A percentile compares a stretch with the other conserved stretches of the same genome.
Conservation (phyloP, 2,797 vertebrate genomes). For the Melanogrammus aeglefinus region DNA sequence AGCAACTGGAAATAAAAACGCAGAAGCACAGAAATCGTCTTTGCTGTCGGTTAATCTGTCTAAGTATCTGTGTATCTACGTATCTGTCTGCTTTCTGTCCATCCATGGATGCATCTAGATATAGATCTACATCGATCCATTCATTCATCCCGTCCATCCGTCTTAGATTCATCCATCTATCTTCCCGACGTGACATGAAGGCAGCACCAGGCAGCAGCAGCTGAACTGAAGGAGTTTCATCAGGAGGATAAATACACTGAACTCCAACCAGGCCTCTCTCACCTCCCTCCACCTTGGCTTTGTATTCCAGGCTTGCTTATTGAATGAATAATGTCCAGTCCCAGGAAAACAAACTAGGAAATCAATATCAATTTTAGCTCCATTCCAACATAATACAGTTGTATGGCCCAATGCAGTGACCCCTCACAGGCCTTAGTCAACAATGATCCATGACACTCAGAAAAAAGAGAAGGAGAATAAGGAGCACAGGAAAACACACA, state of each 20-base stretch:
- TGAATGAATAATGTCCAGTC: constrained; percentile 51
- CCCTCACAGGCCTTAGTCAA: constrained; percentile 42
- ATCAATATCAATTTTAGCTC: constrained; percentile 61
- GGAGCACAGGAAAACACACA: constrained; percentile 15
- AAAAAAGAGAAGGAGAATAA: constrained; percentile 18
- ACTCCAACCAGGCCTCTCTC: constrained; percentile 10
- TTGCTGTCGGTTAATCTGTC: neutral
- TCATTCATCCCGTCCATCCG: neutral
- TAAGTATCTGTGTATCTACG: neutral
- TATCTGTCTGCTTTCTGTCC: neutral
- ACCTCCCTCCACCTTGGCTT: constrained; percentile 18
- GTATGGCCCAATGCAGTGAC: constrained; percentile 19
- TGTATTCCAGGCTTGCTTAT: constrained; percentile 37
- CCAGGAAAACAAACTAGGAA: constrained; percentile 42
- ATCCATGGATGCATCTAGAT: neutral
- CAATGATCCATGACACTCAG: constrained; percentile 55
- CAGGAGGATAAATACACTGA: neutral
- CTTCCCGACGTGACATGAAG: neutral
- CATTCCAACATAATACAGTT: constrained; percentile 48
- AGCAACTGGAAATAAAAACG: neutral
- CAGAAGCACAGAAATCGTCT: neutral
- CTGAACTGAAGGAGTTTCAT: neutral
- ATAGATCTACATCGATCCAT: neutral
- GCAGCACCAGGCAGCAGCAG: neutral
- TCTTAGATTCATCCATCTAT: neutral